These are phyloP conservation scores for Physeter macrocephalus DNA, from an alignment of 2,113 vertebrate genomes.

Conservation along the genomic window DNA sequence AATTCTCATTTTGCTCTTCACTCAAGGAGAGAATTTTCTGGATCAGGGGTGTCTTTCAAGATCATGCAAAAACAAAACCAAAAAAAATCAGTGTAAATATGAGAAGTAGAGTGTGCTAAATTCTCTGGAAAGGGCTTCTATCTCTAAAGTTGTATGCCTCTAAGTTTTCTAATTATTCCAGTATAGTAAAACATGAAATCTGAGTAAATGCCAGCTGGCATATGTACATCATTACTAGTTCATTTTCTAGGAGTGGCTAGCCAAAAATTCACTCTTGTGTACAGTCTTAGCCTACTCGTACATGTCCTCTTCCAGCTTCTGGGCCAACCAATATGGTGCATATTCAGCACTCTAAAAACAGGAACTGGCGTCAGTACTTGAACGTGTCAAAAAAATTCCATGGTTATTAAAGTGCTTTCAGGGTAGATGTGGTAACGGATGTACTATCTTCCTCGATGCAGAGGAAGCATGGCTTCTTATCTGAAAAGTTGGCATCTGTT, in stretches of 20 bases:
- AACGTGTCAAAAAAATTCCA: not conserved
- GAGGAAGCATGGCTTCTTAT: not conserved
- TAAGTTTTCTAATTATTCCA: slow-evolving; percentile 57
- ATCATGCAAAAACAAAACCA: not conserved
- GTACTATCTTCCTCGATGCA: not conserved
- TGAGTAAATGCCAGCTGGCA: slow-evolving; percentile 61
- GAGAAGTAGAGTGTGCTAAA: not conserved
- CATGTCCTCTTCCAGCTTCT: not conserved
- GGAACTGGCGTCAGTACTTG: slow-evolving; percentile 1
- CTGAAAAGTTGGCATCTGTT: not conserved
- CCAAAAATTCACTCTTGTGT: slow-evolving; percentile 56
- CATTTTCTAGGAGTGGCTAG: slow-evolving; percentile 52
- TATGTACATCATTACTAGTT: slow-evolving; percentile 53
- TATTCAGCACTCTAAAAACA: slow-evolving; percentile 34
- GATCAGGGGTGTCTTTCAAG: not conserved
- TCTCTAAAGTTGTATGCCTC: slow-evolving; percentile 24
- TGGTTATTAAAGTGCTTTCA: slow-evolving; percentile 37
- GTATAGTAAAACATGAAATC: slow-evolving; percentile 51
- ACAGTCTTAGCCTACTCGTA: slow-evolving; percentile 32
- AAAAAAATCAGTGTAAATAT: not conserved
- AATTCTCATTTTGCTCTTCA: not conserved
- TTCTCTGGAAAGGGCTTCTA: slow-evolving; percentile 21
- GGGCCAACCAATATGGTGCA: slow-evolving; percentile 18
- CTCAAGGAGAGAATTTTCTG: not conserved
- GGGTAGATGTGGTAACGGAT: not conserved